A percentile compares a stretch with the other conserved stretches of the same genome.
phyloP scores from a whole-genome alignment of 1,140 invertebrate species.

The Alviniconcha marisindica region DNA sequence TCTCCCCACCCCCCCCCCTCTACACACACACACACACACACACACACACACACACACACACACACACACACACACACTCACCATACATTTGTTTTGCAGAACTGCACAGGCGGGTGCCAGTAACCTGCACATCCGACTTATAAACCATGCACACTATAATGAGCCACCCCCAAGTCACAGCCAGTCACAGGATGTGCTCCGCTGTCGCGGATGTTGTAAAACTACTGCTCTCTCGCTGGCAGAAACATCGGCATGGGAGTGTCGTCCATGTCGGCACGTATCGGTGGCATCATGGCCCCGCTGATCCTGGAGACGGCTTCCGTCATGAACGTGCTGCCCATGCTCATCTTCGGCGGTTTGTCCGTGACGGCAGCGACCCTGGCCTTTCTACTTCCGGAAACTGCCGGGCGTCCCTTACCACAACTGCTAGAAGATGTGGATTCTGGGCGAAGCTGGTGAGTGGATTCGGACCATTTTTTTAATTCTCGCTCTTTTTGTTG shows the following conservation, averaged over 20 bases:
- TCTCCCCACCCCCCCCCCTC: neutral
- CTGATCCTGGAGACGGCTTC: conserved; percentile 49
- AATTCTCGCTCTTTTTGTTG: too few species aligned
- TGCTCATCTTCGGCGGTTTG: conserved; percentile 55
- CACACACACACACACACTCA: too few species aligned
- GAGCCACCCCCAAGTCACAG: too few species aligned
- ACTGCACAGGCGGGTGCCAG: too few species aligned
- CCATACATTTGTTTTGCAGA: too few species aligned
- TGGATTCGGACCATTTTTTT: neutral
- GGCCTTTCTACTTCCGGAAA: conserved; percentile 60
- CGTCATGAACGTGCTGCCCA: conserved; percentile 50
- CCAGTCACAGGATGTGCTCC: too few species aligned
- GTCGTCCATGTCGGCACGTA: conserved; percentile 59
- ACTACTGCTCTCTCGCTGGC: neutral
- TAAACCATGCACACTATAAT: too few species aligned
- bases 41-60: too few species aligned
- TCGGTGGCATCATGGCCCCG: conserved; percentile 58
- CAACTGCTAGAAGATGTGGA: conserved; percentile 56
- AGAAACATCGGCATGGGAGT: conserved; percentile 63
- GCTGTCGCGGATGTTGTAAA: too few species aligned
- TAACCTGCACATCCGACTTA: too few species aligned
- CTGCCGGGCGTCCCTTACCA: conserved; percentile 54
- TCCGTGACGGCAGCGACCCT: conserved; percentile 53
- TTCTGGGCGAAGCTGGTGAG: neutral
- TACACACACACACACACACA: too few species aligned